Evolutionary conservation across 2,888 invertebrate genomes (phyloP).

Genomic region (Phanerotoma sp.): DNA sequence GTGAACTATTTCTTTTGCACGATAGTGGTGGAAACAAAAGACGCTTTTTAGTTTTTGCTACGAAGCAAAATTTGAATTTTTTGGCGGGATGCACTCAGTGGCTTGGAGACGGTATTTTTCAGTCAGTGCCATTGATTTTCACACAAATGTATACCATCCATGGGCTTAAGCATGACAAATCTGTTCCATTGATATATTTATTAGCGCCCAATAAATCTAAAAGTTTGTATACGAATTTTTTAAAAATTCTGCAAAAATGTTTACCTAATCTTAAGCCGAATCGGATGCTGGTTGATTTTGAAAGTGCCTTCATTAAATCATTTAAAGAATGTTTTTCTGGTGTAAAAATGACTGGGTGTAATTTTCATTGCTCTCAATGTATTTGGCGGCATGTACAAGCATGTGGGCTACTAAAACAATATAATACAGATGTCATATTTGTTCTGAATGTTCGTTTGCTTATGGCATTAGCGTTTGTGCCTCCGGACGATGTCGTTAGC

Average conservation of each 20-base stretch:
- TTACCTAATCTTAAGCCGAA: not conserved
- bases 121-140: not conserved
- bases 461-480: conserved; percentile 1
- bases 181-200: not conserved
- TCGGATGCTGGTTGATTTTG: not conserved
- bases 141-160: not conserved
- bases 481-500: not conserved
- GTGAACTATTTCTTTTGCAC: not conserved
- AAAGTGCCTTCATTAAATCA: not conserved
- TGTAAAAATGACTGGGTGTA: not conserved
- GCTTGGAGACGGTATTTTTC: not conserved
- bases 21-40: not conserved
- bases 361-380: conserved; percentile 4
- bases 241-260: not conserved
- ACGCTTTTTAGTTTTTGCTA: not conserved
- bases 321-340: not conserved
- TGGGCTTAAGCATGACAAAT: not conserved
- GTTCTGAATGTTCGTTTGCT: conserved; percentile 1
- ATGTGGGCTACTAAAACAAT: not conserved
- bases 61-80: not conserved
- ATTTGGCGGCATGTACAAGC: not conserved
- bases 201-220: not conserved
- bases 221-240: not conserved
- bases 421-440: not conserved
- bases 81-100: not conserved